Evolutionary conservation across 1,140 invertebrate genomes (phyloP).

Genomic region (Chironomus striatipennis): DNA sequence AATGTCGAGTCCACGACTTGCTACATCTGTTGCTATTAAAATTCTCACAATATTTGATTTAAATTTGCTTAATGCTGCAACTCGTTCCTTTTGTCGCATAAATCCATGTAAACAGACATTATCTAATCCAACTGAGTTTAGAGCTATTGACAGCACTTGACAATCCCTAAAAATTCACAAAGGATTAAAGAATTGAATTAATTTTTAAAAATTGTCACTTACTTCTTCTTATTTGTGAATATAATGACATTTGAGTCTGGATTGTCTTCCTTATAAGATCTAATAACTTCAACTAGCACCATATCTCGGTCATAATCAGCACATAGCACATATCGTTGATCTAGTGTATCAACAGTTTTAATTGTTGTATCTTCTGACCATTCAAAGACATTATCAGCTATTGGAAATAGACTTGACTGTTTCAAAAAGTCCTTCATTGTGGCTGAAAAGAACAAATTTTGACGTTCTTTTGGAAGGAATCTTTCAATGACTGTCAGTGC

Average conservation of each 20-base stretch:
- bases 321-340: slow-evolving; percentile 85
- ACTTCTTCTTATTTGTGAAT: slow-evolving; percentile 93
- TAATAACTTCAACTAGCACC: slow-evolving; percentile 81
- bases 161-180: slow-evolving; percentile 54
- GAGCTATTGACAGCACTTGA: slow-evolving; percentile 73
- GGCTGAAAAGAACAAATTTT: slow-evolving; percentile 89
- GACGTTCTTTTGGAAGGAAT: slow-evolving; percentile 67
- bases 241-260: slow-evolving; percentile 78
- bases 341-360: slow-evolving; percentile 76
- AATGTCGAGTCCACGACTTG: slow-evolving; percentile 85
- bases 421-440: slow-evolving; percentile 79
- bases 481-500: slow-evolving; percentile 76
- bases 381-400: slow-evolving; percentile 38
- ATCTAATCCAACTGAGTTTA: slow-evolving; percentile 76
- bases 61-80: slow-evolving; percentile 71
- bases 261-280: slow-evolving; percentile 63
- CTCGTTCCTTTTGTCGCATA: slow-evolving; percentile 71
- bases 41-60: slow-evolving; percentile 78
- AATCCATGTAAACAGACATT: slow-evolving; percentile 83
- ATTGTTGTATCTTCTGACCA: slow-evolving; percentile 56
- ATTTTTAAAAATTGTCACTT: slow-evolving; percentile 34
- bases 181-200: not conserved
- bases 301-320: slow-evolving; percentile 87
- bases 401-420: slow-evolving; percentile 40
- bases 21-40: slow-evolving; percentile 93